These are phyloP conservation scores for Calliopsis andreniformis DNA, from an alignment of 1,140 invertebrate genomes.

Conservation along the genomic window DNA sequence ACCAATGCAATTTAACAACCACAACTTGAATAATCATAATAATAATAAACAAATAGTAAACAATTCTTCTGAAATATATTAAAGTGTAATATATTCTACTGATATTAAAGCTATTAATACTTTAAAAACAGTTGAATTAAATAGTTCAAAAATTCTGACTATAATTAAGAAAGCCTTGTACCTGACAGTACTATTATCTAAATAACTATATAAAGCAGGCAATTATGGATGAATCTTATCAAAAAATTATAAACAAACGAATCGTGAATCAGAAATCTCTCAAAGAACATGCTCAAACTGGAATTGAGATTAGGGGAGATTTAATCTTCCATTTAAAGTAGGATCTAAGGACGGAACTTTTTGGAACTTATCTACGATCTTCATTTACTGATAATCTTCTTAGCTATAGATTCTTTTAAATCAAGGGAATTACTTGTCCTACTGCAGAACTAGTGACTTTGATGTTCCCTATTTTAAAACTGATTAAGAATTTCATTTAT, in stretches of 20 bases:
- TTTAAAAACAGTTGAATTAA: too few species aligned
- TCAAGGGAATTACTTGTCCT: slow-evolving; percentile 26
- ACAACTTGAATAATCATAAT: background rate
- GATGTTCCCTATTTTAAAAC: background rate
- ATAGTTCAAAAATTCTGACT: background rate
- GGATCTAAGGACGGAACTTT: slow-evolving; percentile 52
- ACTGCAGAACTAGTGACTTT: background rate
- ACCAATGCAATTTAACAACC: too few species aligned
- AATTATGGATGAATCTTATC: slow-evolving; percentile 19
- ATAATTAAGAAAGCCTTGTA: background rate
- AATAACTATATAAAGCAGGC: background rate
- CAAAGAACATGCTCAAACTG: background rate
- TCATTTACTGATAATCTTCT: slow-evolving; percentile 55
- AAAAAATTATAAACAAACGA: slow-evolving; percentile 35
- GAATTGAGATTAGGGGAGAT: slow-evolving; percentile 39
- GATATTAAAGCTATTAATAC: too few species aligned
- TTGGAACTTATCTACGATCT: slow-evolving; percentile 55
- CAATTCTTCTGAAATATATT: too few species aligned
- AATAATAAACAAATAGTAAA: too few species aligned
- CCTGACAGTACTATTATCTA: background rate
- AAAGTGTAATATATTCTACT: too few species aligned
- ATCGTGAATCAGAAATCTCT: background rate
- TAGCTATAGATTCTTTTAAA: slow-evolving; percentile 48
- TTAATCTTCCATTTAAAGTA: slow-evolving; percentile 60
- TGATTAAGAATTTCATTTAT: background rate